phyloP scores from a whole-genome alignment of 1,140 invertebrate genomes.

The Megalopta genalis region DNA sequence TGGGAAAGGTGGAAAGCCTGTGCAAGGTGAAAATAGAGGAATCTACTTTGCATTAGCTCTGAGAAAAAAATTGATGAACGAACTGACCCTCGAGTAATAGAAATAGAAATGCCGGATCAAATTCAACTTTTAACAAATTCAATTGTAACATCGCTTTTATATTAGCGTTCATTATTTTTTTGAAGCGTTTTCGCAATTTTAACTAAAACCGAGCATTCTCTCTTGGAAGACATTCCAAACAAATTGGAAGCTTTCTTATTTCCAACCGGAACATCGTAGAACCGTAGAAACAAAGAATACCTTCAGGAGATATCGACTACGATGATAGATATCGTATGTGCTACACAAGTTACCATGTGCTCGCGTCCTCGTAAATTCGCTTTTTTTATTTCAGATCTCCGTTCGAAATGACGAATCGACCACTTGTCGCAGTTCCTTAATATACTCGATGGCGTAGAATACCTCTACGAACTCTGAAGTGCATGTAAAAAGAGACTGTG shows the following conservation, averaged over 20 bases:
- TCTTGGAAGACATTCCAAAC: too few species aligned
- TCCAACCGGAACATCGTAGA: not conserved
- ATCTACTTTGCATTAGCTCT: too few species aligned
- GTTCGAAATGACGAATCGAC: not conserved
- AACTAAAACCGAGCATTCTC: not conserved
- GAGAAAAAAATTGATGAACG: too few species aligned
- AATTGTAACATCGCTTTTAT: too few species aligned
- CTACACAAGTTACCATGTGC: not conserved
- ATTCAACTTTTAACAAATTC: too few species aligned
- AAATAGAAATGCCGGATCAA: too few species aligned
- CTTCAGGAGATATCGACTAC: not conserved
- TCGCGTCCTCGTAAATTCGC: not conserved
- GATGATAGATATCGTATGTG: not conserved
- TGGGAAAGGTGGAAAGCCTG: too few species aligned
- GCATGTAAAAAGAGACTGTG: too few species aligned
- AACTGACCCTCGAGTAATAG: too few species aligned
- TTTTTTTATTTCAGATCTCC: not conserved
- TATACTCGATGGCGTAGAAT: not conserved
- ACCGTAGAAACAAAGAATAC: not conserved
- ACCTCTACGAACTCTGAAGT: not conserved
- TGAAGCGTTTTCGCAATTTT: not conserved
- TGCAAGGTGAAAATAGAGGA: too few species aligned
- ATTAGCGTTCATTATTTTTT: too few species aligned
- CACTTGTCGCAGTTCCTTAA: not conserved
- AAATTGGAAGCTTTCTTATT: not conserved